Percentiles rank a stretch among this genome's conserved stretches.
Evolutionary conservation across 2,888 invertebrate species (phyloP).

Genomic region (Embidobia sp.): DNA sequence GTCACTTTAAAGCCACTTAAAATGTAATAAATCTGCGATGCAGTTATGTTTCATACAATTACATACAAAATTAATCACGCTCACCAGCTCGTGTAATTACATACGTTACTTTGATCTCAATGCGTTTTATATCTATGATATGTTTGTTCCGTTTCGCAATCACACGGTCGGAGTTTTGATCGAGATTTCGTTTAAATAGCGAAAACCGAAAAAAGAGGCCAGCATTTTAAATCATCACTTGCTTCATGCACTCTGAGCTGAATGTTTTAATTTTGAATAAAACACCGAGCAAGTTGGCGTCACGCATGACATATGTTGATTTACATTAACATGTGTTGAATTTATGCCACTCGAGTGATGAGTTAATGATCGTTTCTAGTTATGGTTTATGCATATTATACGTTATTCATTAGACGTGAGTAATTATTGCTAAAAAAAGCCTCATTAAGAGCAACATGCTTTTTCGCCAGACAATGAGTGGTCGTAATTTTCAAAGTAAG

Average conservation of each 20-base stretch:
- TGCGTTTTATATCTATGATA: too few species aligned
- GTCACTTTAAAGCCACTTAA: too few species aligned
- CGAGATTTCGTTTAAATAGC: too few species aligned
- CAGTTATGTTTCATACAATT: too few species aligned
- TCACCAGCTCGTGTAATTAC: too few species aligned
- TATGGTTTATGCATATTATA: conserved; percentile 2
- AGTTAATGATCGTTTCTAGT: conserved; percentile 6
- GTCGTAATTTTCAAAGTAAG: too few species aligned
- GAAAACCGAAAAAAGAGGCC: neutral
- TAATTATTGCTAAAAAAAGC: neutral
- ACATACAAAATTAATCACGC: too few species aligned
- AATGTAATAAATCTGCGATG: too few species aligned
- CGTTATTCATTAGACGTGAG: conserved; percentile 10
- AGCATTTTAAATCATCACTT: neutral
- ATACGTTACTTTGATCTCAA: too few species aligned
- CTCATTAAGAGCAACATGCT: neutral
- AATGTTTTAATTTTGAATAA: conserved; percentile 1
- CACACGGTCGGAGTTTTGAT: too few species aligned
- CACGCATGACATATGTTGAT: conserved; percentile 6
- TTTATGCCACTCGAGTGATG: neutral
- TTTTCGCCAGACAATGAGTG: too few species aligned
- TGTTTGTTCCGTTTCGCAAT: too few species aligned
- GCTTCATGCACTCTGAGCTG: neutral
- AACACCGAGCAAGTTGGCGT: conserved; percentile 7
- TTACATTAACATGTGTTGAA: conserved; percentile 12